phyloP scores from a whole-genome alignment of 2,113 vertebrate genomes.

The Eublepharis macularius region DNA sequence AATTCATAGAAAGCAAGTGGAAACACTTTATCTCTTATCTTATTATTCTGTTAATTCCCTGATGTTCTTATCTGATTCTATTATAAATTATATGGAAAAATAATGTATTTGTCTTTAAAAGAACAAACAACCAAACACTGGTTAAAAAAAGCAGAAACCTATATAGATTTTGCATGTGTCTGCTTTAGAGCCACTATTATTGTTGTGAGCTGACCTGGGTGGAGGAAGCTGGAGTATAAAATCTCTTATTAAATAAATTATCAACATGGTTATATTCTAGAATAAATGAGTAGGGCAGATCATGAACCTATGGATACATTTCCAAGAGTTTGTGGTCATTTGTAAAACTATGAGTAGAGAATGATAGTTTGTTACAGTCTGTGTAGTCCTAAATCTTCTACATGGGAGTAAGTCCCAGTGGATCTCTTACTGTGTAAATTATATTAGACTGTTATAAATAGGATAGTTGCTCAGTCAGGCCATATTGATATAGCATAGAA shows the following conservation, averaged over 20 bases:
- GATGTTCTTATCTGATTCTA: not conserved
- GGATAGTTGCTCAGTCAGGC: not conserved
- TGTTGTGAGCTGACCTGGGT: too few species aligned
- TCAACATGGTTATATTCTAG: conserved; percentile 58
- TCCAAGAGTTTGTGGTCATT: not conserved
- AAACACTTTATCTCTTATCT: too few species aligned
- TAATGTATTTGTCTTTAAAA: not conserved
- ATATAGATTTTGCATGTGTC: too few species aligned
- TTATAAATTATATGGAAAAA: not conserved
- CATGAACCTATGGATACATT: conserved; percentile 50
- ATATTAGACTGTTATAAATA: not conserved
- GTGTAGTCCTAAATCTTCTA: not conserved
- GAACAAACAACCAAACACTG: too few species aligned
- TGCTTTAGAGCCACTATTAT: too few species aligned
- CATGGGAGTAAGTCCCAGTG: not conserved
- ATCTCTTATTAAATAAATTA: not conserved
- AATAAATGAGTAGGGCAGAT: conserved; percentile 57
- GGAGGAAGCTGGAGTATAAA: conserved; percentile 36
- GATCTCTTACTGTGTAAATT: not conserved
- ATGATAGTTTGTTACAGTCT: not conserved
- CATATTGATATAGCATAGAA: not conserved
- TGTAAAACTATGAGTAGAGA: conserved; percentile 49
- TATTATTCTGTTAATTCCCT: too few species aligned
- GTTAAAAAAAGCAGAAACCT: not conserved
- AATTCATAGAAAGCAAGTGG: too few species aligned